Base-by-base conservation (phyloP, 2,113 vertebrate genomes). In the Phyllostomus discolor region DNA sequence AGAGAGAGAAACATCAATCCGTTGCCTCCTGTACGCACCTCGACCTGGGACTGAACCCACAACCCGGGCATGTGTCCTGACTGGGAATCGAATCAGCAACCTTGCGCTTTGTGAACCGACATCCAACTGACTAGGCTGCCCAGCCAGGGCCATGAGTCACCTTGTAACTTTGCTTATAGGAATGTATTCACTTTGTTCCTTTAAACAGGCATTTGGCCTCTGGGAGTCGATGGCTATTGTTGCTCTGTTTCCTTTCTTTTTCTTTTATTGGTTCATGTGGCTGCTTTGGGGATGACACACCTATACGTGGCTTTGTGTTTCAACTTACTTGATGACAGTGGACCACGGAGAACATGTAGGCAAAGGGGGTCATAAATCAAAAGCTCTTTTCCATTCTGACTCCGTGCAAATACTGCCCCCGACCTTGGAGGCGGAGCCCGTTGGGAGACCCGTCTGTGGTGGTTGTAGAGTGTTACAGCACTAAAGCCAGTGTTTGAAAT, bases 401-500 rank as follows among this genome's bases (percentile, higher is more conserved):
- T 96, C 93, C 87, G 46, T 86, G 88, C 85, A 90, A 97, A 90
- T 95, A 73, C 95, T 62, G 10, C 59, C 59, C 57, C 24, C 59
- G 3, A 10, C 92, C 93, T 97, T 97, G 92, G 95, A 98, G 96
- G 96, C 98, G 97, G 97, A 98, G 81, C 96, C 95, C 94, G 24
- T 88, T 95, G 95, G 96, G 97, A 97, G 97, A 98, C 97, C 97
- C 98, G 96, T 98, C 98, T 98, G 96, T 91, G 97, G 98, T 96
- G 95, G 97, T 95, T 88, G 26, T 57, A 57, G 19, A 98, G 93
- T 97, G 98, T 97, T 98, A 97, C 98, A 98, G 98, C 97, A 98
- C 97, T 98, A 43, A 98, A 98, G 98, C 67, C 92, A 78, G 96
- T 97, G 98, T 98, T 98, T 98, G 98, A 98, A 98, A 98, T 98